Percentiles rank a stretch among this genome's conserved stretches.
Conservation (phyloP, 2,113 vertebrate genomes). For the Apodemus speciosus region DNA sequence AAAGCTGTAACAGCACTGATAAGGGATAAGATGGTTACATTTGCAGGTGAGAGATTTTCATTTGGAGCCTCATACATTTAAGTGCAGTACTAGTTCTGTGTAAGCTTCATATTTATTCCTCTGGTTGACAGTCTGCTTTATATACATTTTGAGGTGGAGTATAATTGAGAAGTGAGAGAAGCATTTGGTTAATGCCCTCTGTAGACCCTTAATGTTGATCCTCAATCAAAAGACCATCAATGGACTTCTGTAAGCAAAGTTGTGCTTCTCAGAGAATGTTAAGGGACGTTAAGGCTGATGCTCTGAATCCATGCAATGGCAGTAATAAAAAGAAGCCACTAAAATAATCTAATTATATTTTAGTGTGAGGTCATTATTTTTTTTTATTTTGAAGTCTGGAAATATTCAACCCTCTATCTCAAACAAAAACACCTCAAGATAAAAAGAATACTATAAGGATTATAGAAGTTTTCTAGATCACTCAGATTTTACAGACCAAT, state of each 20-base stretch:
- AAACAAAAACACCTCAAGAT: background rate
- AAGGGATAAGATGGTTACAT: background rate
- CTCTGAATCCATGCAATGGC: background rate
- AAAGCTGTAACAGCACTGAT: background rate
- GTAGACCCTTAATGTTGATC: background rate
- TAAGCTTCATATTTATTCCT: accelerated
- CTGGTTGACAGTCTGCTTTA: background rate
- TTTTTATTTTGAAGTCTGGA: background rate
- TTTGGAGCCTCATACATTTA: no score
- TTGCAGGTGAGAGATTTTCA: background rate
- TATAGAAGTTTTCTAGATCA: background rate
- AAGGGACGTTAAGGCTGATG: background rate
- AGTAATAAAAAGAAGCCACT: accelerated
- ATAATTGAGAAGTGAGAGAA: background rate
- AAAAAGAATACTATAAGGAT: background rate
- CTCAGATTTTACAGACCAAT: background rate
- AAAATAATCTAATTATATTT: background rate
- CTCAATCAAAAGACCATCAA: background rate
- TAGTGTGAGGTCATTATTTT: background rate
- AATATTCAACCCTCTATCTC: background rate
- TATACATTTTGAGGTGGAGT: background rate
- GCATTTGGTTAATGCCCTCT: background rate
- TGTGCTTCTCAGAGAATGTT: background rate
- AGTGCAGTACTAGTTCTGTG: accelerated
- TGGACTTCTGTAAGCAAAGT: background rate